phyloP scores from a whole-genome alignment of 2,113 vertebrate species.

The Setophaga kirtlandii region DNA sequence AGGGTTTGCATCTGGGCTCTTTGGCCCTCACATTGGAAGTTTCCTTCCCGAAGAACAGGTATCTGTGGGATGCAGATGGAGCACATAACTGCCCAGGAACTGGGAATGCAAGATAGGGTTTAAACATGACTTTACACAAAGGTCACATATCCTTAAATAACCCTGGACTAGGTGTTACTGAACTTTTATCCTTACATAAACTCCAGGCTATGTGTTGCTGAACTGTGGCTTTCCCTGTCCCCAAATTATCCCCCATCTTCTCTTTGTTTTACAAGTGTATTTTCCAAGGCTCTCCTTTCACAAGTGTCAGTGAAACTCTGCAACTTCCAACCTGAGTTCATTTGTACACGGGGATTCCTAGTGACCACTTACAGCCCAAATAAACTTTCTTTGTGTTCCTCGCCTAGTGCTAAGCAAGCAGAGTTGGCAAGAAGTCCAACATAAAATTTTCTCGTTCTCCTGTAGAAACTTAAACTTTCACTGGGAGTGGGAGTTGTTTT shows the following conservation, averaged over 20 bases:
- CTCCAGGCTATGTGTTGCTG: neutral
- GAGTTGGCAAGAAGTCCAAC: neutral
- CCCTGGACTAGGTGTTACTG: neutral
- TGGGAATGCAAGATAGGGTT: neutral
- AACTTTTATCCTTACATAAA: neutral
- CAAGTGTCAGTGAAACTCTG: neutral
- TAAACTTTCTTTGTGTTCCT: neutral
- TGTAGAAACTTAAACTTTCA: neutral
- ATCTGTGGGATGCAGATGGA: neutral
- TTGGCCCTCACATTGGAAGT: neutral
- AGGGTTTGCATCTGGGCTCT: neutral
- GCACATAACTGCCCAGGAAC: neutral
- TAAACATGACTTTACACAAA: neutral
- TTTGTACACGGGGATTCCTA: accelerated
- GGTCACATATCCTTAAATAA: neutral
- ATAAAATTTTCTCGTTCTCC: neutral
- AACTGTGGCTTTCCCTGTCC: neutral
- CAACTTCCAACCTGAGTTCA: neutral
- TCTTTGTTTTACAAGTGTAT: neutral
- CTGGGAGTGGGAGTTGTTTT: neutral
- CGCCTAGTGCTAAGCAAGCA: neutral
- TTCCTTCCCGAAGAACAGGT: neutral
- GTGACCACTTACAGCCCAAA: neutral
- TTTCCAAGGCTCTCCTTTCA: neutral
- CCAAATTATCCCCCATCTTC: neutral